Conservation (phyloP, 2,797 vertebrate species). For the Chiloscyllium punctatum region DNA sequence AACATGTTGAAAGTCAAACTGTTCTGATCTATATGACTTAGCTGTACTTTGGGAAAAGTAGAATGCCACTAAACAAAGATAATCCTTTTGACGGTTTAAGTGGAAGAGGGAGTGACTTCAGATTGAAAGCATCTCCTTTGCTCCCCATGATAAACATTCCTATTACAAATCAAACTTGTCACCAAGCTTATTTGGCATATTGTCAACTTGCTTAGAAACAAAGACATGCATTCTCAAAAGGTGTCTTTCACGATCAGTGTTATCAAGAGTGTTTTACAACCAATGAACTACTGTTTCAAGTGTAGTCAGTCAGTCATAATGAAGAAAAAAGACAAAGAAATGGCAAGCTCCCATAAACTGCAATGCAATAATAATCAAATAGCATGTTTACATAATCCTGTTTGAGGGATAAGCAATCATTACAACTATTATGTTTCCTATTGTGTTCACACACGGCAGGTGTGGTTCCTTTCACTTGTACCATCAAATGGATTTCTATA, state of each 20-base stretch:
- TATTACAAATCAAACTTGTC: not conserved
- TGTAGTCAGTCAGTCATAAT: not conserved
- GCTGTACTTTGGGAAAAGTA: not conserved
- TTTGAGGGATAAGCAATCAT: not conserved
- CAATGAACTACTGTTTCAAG: not conserved
- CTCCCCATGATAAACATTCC: not conserved
- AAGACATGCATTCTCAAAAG: too few relatives aligned
- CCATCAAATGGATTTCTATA: not conserved
- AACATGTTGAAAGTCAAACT: not conserved
- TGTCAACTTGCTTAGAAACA: too few relatives aligned
- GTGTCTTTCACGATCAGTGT: not conserved
- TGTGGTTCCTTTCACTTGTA: not conserved
- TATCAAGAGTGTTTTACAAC: not conserved
- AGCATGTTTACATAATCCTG: not conserved
- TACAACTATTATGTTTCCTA: not conserved
- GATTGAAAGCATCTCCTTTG: not conserved
- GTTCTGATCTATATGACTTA: not conserved
- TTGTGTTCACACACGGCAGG: not conserved
- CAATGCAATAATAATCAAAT: not conserved
- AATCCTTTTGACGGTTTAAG: not conserved
- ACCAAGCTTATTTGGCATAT: not conserved
- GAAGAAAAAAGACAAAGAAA: not conserved
- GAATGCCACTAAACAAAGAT: too few relatives aligned
- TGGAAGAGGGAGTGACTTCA: not conserved
- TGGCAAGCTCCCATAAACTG: not conserved